Percentiles rank a stretch among this genome's conserved stretches.
Conservation (phyloP, 2,113 vertebrate genomes). For the Oreamnos americanus region DNA sequence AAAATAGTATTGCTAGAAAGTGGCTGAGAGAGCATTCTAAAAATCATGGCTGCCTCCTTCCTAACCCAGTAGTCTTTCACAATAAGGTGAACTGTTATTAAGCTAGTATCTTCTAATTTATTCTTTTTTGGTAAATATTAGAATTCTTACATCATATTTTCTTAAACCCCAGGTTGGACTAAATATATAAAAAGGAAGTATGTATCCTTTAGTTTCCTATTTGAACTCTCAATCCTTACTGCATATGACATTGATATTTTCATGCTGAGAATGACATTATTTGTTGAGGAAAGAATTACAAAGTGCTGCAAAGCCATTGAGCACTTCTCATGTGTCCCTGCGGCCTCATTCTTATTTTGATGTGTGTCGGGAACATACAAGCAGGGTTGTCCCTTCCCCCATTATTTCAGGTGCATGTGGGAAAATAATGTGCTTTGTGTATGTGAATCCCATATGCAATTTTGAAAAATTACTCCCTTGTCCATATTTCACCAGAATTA, state of each 20-base stretch:
- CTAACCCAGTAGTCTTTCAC: neutral
- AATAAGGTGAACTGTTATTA: neutral
- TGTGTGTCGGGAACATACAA: neutral
- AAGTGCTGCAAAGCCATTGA: neutral
- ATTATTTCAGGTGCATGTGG: slow-evolving; percentile 36
- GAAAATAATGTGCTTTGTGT: slow-evolving; percentile 62
- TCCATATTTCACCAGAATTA: slow-evolving; percentile 40
- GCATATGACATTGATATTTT: neutral
- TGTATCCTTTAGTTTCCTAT: neutral
- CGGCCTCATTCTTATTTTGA: slow-evolving; percentile 41
- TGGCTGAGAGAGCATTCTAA: neutral
- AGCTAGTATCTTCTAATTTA: neutral
- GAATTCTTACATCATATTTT: neutral
- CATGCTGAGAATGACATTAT: slow-evolving; percentile 1
- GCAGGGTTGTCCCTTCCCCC: neutral
- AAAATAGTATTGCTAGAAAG: neutral
- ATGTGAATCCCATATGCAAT: slow-evolving; percentile 53
- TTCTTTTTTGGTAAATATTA: neutral
- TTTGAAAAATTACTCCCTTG: slow-evolving; percentile 65
- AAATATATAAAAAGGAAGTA: neutral
- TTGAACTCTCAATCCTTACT: neutral
- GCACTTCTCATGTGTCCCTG: slow-evolving; percentile 6
- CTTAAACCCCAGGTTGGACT: neutral
- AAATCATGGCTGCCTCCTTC: neutral
- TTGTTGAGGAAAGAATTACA: slow-evolving; percentile 34